These are phyloP conservation scores for Pristionchus pacificus DNA, from an alignment of 1,140 invertebrate species.

Conservation along the genomic window DNA sequence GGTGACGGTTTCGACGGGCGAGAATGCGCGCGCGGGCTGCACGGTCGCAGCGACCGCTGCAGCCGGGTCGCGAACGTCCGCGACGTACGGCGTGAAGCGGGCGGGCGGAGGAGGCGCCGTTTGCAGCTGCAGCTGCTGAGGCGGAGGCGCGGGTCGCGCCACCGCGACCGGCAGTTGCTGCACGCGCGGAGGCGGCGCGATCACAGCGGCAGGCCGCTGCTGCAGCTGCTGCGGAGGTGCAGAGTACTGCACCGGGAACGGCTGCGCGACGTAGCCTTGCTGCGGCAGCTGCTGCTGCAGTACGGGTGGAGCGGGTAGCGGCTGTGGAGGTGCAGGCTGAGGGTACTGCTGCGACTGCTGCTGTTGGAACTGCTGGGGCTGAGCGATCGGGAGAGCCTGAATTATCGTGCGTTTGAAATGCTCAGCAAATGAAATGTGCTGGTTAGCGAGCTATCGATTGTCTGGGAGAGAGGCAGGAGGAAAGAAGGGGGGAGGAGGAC, in stretches of 20 bases:
- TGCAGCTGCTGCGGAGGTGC: conserved; percentile 12
- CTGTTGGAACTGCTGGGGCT: conserved; percentile 21
- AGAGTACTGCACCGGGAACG: conserved; percentile 29
- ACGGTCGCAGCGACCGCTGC: background rate
- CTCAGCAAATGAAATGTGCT: no score
- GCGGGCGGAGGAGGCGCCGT: conserved; percentile 20
- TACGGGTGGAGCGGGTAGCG: conserved; percentile 15
- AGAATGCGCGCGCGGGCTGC: background rate
- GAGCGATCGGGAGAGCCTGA: conserved; percentile 10
- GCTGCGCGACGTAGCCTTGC: no score
- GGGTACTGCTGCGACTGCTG: conserved; percentile 15
- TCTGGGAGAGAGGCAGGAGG: no score
- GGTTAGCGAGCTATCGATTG: no score
- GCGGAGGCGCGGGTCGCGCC: conserved; percentile 19
- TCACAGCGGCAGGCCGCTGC: background rate
- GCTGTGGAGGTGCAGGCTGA: conserved; percentile 13
- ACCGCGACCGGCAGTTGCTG: conserved; percentile 1
- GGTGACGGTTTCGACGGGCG: conserved; percentile 9
- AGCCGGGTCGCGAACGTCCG: conserved; percentile 1
- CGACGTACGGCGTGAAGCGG: conserved; percentile 12
- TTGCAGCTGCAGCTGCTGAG: background rate
- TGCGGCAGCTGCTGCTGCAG: conserved; percentile 25
- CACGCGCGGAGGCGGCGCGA: background rate
- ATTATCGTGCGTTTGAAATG: background rate
- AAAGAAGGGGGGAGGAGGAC: conserved; percentile 3